These are phyloP conservation scores for Heterotis niloticus DNA, from an alignment of 2,113 vertebrate genomes.

Conservation along the genomic window DNA sequence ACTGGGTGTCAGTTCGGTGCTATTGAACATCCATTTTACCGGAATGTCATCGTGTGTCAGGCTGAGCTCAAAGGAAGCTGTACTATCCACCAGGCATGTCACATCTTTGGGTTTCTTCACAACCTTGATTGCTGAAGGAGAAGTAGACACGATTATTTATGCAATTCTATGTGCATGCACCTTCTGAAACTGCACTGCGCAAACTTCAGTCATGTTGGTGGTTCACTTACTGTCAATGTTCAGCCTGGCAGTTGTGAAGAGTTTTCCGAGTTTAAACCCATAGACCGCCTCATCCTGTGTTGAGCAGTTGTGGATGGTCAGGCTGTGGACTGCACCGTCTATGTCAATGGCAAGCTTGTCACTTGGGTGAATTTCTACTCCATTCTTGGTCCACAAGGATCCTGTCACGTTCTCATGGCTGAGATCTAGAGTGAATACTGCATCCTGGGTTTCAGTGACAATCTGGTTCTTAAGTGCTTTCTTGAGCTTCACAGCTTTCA, in stretches of 20 bases:
- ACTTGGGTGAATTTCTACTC: conserved; percentile 73
- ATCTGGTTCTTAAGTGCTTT: conserved; percentile 93
- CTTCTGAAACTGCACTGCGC: neutral
- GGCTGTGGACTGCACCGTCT: conserved; percentile 72
- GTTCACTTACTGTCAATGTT: conserved; percentile 86
- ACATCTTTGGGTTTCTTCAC: conserved; percentile 95
- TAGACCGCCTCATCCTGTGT: conserved; percentile 87
- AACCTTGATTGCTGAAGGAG: conserved; percentile 82
- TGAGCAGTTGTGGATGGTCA: conserved; percentile 81
- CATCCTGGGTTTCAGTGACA: conserved; percentile 89
- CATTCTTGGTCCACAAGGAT: conserved; percentile 93
- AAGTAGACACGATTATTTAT: conserved; percentile 8
- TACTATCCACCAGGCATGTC: conserved; percentile 80
- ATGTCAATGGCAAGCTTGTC: conserved; percentile 82
- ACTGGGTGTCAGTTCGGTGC: conserved; percentile 73
- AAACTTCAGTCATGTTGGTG: neutral
- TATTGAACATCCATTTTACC: conserved; percentile 87
- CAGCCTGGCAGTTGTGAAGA: conserved; percentile 88
- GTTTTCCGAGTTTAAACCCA: conserved; percentile 89
- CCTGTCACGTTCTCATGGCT: conserved; percentile 86
- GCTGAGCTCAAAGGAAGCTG: conserved; percentile 83
- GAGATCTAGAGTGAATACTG: conserved; percentile 83
- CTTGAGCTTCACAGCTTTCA: conserved; percentile 89
- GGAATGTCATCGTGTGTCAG: conserved; percentile 90
- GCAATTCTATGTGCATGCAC: neutral